Percentiles rank a stretch among this genome's conserved stretches.
Evolutionary conservation across 2,888 invertebrate genomes (phyloP).

Genomic region (Tridacna gigas): DNA sequence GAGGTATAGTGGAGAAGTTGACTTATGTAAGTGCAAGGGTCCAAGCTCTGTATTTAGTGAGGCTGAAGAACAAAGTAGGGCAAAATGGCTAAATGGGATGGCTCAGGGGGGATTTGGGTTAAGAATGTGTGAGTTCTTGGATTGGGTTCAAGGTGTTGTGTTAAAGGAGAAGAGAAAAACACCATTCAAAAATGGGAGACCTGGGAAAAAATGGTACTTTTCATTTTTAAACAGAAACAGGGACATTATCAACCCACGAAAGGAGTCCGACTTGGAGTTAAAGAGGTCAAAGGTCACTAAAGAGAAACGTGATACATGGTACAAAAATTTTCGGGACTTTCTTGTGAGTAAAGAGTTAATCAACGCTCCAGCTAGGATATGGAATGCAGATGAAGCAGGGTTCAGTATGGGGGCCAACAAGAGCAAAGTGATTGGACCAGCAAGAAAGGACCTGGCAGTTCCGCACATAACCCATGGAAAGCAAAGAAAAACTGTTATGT

Average conservation of each 20-base stretch:
- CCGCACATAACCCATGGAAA: slow-evolving; percentile 52
- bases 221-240: neutral
- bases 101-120: slow-evolving; percentile 26
- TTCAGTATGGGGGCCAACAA: slow-evolving; percentile 54
- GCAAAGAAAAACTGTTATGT: slow-evolving; percentile 49
- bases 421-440: slow-evolving; percentile 43
- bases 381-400: slow-evolving; percentile 59
- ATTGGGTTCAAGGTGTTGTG: slow-evolving; percentile 47
- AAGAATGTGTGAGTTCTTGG: slow-evolving; percentile 41
- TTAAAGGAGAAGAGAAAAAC: slow-evolving; percentile 46
- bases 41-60: neutral
- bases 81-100: neutral
- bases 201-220: slow-evolving; percentile 24
- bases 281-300: slow-evolving; percentile 33
- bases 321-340: slow-evolving; percentile 46
- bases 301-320: slow-evolving; percentile 44
- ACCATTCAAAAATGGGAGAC: slow-evolving; percentile 45
- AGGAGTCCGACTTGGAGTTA: slow-evolving; percentile 14
- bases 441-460: slow-evolving; percentile 29
- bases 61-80: neutral
- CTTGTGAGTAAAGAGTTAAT: slow-evolving; percentile 20
- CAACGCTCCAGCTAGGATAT: slow-evolving; percentile 41
- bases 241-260: neutral
- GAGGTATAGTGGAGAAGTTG: neutral
- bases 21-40: neutral